phyloP scores from a whole-genome alignment of 2,113 vertebrate genomes.

The Indicator indicator region DNA sequence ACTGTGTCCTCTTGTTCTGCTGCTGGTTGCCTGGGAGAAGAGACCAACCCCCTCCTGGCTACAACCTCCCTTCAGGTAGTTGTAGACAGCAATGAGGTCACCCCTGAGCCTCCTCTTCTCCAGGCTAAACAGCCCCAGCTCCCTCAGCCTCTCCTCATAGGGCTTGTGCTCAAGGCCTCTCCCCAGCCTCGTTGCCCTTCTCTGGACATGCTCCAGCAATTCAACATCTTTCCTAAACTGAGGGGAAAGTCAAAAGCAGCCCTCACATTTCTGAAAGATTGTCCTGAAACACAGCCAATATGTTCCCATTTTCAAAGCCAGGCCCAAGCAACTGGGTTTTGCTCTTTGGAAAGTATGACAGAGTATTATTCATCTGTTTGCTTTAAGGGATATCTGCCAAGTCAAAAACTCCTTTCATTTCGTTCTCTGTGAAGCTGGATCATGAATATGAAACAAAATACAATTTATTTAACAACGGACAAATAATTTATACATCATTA shows the following conservation, averaged over 20 bases:
- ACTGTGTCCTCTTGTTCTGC: no score
- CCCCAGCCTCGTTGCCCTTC: no score
- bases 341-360: constrained; percentile 69
- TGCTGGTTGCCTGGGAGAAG: no score
- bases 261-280: constrained; percentile 41
- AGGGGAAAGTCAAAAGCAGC: constrained; percentile 20
- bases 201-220: no score
- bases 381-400: constrained; percentile 70
- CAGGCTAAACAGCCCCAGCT: no score
- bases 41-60: no score
- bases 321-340: constrained; percentile 35
- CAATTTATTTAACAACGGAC: not conserved
- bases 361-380: constrained; percentile 72
- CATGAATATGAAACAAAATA: not conserved
- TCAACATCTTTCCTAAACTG: no score
- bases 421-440: not conserved
- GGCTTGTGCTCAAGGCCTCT: no score
- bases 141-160: no score
- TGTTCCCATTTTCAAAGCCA: constrained; percentile 33
- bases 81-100: no score
- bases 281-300: constrained; percentile 13
- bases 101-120: no score
- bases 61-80: no score
- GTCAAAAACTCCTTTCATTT: constrained; percentile 2
- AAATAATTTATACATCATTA: not conserved